Evolutionary conservation across 2,797 vertebrate species (phyloP).

Genomic region (Brachyalestes nurse): DNA sequence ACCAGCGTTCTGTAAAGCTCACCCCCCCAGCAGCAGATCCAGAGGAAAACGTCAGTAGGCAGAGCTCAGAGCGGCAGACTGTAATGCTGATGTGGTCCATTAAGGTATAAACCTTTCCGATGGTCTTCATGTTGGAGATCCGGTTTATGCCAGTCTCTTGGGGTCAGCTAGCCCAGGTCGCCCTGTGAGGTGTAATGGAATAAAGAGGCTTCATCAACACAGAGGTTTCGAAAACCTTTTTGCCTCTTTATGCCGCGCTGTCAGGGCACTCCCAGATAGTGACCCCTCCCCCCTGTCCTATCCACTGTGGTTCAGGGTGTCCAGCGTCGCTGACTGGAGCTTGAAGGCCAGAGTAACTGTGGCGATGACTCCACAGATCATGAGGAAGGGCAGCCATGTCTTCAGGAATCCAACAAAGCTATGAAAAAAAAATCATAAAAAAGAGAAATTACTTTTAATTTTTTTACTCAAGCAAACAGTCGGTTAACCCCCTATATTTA

Average conservation of each 20-base stretch:
- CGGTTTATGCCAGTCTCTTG: background rate
- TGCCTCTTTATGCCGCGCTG: background rate
- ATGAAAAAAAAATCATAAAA: constrained; percentile 48
- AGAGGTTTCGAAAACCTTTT: background rate
- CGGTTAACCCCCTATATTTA: no score
- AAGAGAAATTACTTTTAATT: background rate
- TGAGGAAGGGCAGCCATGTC: constrained; percentile 94
- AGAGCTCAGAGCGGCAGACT: background rate
- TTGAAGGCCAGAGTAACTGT: constrained; percentile 86
- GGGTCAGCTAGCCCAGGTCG: background rate
- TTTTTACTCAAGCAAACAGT: no score
- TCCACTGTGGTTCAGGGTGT: background rate
- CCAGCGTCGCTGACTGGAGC: constrained; percentile 77
- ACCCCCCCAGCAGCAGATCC: no score
- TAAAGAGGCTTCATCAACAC: background rate
- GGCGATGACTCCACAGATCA: constrained; percentile 84
- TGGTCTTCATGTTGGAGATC: background rate
- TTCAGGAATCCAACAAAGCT: constrained; percentile 91
- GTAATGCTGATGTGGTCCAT: background rate
- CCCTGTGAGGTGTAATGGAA: background rate
- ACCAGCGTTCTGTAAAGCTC: no score
- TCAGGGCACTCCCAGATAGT: background rate
- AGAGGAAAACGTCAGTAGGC: no score
- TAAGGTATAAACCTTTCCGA: background rate
- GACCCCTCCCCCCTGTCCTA: background rate